Conservation (phyloP, 2,888 invertebrate genomes). For the Sussaba pulchella region DNA sequence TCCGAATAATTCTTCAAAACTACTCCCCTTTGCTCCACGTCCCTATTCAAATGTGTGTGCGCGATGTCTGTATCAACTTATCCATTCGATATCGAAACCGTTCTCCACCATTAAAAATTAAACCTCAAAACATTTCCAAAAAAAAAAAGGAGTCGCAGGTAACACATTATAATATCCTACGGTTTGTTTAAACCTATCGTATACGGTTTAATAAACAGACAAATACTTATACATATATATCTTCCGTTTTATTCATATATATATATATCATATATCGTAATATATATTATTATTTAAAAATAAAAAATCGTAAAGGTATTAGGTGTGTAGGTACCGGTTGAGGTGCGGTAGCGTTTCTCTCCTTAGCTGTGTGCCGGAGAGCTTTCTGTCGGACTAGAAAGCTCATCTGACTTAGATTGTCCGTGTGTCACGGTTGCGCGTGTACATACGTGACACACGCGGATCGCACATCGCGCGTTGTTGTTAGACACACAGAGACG, state of each 20-base stretch:
- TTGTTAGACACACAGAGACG: constrained; percentile 71
- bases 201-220: constrained; percentile 25
- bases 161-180: constrained; percentile 9
- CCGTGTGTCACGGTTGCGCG: constrained; percentile 71
- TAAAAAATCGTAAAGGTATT: constrained; percentile 79
- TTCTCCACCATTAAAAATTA: constrained; percentile 31
- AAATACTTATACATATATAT: constrained; percentile 44
- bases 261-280: constrained; percentile 44
- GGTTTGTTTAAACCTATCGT: constrained; percentile 28
- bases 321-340: constrained; percentile 83
- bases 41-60: constrained; percentile 16
- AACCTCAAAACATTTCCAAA: not conserved
- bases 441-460: constrained; percentile 59
- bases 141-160: constrained; percentile 16
- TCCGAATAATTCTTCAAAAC: not conserved
- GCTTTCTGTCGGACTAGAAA: constrained; percentile 80
- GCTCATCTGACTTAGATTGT: constrained; percentile 80
- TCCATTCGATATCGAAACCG: constrained; percentile 24
- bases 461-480: constrained; percentile 72
- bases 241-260: too few species aligned
- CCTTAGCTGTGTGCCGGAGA: constrained; percentile 80
- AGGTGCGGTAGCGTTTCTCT: constrained; percentile 82
- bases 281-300: constrained; percentile 48
- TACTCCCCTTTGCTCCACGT: not conserved
- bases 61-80: constrained; percentile 11